Conservation (phyloP, 2,888 invertebrate species). For the Auanema freiburgensis region DNA sequence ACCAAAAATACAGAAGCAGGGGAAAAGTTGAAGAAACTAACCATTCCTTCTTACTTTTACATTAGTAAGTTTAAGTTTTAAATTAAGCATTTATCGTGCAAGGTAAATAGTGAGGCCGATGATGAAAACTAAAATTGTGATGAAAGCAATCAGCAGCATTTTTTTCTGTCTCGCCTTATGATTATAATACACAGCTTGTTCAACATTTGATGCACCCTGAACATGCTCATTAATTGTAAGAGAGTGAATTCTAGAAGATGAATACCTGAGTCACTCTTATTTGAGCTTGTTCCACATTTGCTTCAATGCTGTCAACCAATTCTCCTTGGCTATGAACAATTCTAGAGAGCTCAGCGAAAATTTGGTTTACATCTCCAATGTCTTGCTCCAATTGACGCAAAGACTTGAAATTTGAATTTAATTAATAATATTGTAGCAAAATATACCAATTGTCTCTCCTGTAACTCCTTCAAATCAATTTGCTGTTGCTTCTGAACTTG, state of each 20-base stretch:
- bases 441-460: constrained; percentile 52
- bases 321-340: constrained; percentile 63
- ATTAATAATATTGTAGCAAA: neutral
- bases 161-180: constrained; percentile 60
- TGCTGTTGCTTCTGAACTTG: constrained; percentile 36
- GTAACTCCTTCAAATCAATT: constrained; percentile 51
- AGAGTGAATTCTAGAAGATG: neutral
- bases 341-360: constrained; percentile 60
- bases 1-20: too few species aligned
- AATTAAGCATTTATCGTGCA: constrained; percentile 18
- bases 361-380: constrained; percentile 62
- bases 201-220: constrained; percentile 55
- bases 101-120: constrained; percentile 47
- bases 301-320: constrained; percentile 63
- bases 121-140: constrained; percentile 47
- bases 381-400: constrained; percentile 58
- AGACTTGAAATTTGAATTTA: constrained; percentile 33
- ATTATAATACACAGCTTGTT: constrained; percentile 61
- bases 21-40: too few species aligned
- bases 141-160: constrained; percentile 47
- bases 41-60: too few species aligned
- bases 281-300: constrained; percentile 59
- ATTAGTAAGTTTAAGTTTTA: too few species aligned
- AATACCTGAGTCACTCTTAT: constrained; percentile 52
- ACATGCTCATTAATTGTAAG: neutral